Conservation (phyloP, 2,113 vertebrate genomes). For the Hypomesus transpacificus region DNA sequence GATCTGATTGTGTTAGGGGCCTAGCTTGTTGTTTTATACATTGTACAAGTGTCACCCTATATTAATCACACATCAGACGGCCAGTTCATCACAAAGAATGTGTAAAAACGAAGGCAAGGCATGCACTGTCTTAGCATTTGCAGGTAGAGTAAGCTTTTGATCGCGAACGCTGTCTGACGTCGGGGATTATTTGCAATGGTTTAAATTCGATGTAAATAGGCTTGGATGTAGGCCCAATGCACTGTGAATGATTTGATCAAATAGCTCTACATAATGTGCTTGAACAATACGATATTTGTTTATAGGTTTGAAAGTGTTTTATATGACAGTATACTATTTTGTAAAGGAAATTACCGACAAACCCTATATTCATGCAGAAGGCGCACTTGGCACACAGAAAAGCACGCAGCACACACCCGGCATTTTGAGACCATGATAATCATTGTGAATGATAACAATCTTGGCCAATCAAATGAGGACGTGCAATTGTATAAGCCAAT, state of each 20-base stretch:
- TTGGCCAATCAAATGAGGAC: constrained; percentile 16
- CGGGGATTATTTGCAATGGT: too few species aligned
- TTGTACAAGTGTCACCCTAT: background rate
- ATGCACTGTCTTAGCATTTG: too few species aligned
- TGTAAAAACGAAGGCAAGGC: background rate
- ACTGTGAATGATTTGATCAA: too few species aligned
- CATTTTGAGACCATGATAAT: background rate
- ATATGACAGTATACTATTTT: background rate
- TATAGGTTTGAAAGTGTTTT: too few species aligned
- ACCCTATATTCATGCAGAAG: background rate
- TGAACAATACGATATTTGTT: too few species aligned
- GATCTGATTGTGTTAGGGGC: background rate
- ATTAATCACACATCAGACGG: background rate
- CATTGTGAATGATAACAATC: constrained; percentile 6
- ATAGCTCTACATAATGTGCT: too few species aligned
- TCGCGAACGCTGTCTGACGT: too few species aligned
- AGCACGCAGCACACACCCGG: background rate
- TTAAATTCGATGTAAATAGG: too few species aligned
- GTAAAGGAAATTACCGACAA: background rate
- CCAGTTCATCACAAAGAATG: background rate
- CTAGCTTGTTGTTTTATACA: background rate
- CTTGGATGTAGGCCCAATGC: too few species aligned
- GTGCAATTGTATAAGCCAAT: constrained; percentile 11
- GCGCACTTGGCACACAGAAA: background rate
- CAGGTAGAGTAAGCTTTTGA: too few species aligned